These are phyloP conservation scores for Liparis tanakae DNA, from an alignment of 2,797 vertebrate genomes.

Conservation along the genomic window DNA sequence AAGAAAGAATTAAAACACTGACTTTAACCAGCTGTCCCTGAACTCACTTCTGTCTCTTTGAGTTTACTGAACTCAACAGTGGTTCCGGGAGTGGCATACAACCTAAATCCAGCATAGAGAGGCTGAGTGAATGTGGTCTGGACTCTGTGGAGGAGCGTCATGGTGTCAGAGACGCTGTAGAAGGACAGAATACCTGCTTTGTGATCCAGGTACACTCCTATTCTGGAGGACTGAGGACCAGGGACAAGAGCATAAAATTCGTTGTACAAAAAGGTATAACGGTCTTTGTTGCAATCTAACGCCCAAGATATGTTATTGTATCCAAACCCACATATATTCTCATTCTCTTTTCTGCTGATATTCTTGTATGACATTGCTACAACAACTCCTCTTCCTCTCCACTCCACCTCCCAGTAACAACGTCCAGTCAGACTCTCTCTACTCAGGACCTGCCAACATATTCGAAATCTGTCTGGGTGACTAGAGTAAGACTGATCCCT, in stretches of 20 bases:
- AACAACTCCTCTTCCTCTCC: background rate
- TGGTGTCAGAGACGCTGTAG: background rate
- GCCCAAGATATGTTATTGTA: background rate
- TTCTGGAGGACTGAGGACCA: background rate
- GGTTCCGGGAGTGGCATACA: background rate
- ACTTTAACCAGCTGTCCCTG: no score
- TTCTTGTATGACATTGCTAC: background rate
- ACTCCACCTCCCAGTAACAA: constrained; percentile 1
- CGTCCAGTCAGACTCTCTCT: constrained; percentile 12
- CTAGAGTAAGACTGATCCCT: background rate
- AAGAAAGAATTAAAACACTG: no score
- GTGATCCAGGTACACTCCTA: background rate
- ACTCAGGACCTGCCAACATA: background rate
- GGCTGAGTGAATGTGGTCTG: constrained; percentile 6
- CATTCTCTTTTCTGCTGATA: background rate
- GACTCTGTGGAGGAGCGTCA: constrained; percentile 7
- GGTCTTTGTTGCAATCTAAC: background rate
- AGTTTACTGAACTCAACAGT: background rate
- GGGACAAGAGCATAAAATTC: background rate
- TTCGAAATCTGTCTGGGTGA: background rate
- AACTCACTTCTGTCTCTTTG: no score
- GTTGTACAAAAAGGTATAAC: background rate
- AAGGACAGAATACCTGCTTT: background rate
- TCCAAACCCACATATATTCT: background rate
- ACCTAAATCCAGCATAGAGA: background rate